Evolutionary conservation across 2,888 invertebrate genomes (phyloP).

Genomic region (Ophion ellenae): DNA sequence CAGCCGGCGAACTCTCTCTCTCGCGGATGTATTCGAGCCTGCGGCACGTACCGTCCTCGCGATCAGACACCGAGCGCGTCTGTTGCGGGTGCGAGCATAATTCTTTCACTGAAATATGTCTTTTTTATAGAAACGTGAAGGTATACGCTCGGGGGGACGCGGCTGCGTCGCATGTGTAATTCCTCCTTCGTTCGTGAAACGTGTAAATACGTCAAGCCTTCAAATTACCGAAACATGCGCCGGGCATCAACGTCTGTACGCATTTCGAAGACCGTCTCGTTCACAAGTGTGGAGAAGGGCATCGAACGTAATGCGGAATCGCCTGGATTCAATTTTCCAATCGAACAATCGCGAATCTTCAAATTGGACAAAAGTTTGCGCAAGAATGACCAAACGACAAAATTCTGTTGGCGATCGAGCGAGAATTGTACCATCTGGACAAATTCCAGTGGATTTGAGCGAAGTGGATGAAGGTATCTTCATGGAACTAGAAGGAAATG

Average conservation of each 20-base stretch:
- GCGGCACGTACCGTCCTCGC: constrained; percentile 63
- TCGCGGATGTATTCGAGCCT: constrained; percentile 36
- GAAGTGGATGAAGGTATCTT: no score
- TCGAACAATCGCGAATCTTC: background rate
- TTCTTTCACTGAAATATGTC: constrained; percentile 78
- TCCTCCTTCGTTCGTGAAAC: constrained; percentile 72
- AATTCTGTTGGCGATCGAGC: background rate
- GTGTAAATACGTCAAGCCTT: constrained; percentile 43
- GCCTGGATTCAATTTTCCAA: background rate
- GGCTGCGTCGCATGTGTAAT: constrained; percentile 82
- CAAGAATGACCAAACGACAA: background rate
- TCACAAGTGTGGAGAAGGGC: background rate
- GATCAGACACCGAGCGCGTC: constrained; percentile 72
- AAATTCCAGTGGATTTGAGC: no score
- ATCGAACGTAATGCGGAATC: background rate
- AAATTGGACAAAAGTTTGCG: background rate
- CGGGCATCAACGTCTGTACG: background rate
- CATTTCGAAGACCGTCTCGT: background rate
- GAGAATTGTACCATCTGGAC: no score
- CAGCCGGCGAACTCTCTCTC: constrained; percentile 57
- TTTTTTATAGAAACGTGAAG: constrained; percentile 81
- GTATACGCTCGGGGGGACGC: constrained; percentile 75
- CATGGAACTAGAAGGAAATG: no score
- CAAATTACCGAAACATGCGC: constrained; percentile 39
- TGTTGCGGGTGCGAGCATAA: constrained; percentile 60